Evolutionary conservation across 2,888 invertebrate species (phyloP), one percentile per base, ranked within the genome.

Genomic region (Hirtodrosophila trivittata): DNA sequence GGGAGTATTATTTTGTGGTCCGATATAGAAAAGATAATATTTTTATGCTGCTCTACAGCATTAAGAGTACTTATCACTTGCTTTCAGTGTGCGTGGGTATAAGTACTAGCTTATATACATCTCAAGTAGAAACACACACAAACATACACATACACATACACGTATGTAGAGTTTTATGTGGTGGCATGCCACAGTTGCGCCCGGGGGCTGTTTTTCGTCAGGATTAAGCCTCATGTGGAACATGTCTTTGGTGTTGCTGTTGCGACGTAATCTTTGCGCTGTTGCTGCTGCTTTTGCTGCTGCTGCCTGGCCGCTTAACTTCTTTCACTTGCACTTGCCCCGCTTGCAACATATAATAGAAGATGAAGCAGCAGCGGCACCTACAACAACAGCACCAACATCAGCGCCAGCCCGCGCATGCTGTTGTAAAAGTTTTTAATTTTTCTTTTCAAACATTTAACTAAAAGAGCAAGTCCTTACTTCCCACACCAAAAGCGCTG

Each of bases 381-480:
- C 30, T 55, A 8, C 33, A 39, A 13, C 46, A 33, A 43, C 41
- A 16, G 25, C 39, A 55, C 0, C 32, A 39, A 10, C 8, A 28
- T 35, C 33, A 41, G 54, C 49, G 37, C 51, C 68, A 62, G 67
- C 68, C 33, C 77, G 76, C 81, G 60, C 78, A 67, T 66, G 68
- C 71, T 77, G 87, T 75, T 81, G 85, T 86, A 75, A 77, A 86
- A 81, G 85, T 86, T 86, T 81, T 86, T 86, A 81, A 85, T 81
- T 81, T 86, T 85, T 86, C 85, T 81, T 81, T 81, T 85, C 82
- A 85, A 86, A 81, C 85, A 81, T 86, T 86, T 81, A 82, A 81
- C 81, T 85, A 82, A 86, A 86, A 86, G 80, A 82, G 78, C 78
- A 86, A 85, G 67, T 60, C 75, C 49, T 49, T 45, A 38, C 62